Evolutionary conservation across 1,140 invertebrate species (phyloP), one percentile per base, ranked within the genome.

Genomic region (Drosophila eugracilis): DNA sequence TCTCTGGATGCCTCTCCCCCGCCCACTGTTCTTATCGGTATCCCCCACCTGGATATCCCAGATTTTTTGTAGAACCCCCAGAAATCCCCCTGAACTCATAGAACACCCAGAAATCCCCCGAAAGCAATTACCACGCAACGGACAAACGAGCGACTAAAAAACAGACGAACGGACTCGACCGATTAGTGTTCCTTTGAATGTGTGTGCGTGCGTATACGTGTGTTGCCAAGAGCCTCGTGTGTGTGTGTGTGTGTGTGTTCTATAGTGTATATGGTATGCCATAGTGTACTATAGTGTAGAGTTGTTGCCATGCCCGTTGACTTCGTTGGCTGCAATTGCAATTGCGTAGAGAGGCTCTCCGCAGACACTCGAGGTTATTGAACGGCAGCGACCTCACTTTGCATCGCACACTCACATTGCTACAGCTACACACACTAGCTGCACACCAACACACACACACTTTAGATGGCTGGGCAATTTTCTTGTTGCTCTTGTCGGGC

Each of bases 371-470:
- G 86, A 89, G 86, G 86, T 89, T 89, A 89, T 89, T 89, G 86
- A 89, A 89, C 86, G 86, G 86, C 85, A 89, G 75, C 86, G 86
- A 89, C 86, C 86, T 89, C 83, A 88, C 83, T 88, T 88, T 89
- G 83, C 83, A 88, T 88, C 62, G 49, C 79, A 77, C 37, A 65
- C 28, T 30, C 50, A 59, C 34, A 44, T 42, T 30, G 32, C n/a
- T 39, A 47, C 12, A 59, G 4, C n/a, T n/a, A 14, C 21, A 15
- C 42, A 12, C n/a, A 34, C 6, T n/a, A n/a, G n/a, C n/a, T n/a
- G 22, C 24, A 24, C 24, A 7, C 7, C 19, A 15, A 41, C 32
- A 22, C 48, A 30, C 32, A 41, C 47, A 42, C 54, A 66, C 70
- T 52, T 42, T 37, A 67, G 71, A 79, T 84, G 84, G 75, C 75